Evolutionary conservation across 2,888 invertebrate species (phyloP).

Genomic region (Frankliniella intonsa): DNA sequence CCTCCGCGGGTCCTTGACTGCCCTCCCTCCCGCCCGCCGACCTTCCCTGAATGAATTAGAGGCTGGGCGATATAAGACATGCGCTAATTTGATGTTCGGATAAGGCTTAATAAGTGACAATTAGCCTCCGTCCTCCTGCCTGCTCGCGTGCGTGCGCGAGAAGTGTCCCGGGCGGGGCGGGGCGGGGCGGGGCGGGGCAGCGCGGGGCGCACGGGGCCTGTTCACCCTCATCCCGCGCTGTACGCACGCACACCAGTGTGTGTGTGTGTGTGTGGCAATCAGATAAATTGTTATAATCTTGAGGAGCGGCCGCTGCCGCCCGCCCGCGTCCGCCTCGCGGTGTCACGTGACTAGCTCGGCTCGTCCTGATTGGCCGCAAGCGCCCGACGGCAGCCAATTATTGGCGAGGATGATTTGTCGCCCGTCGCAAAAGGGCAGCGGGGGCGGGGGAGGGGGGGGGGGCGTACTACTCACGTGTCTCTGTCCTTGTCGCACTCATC

Average conservation of each 20-base stretch:
- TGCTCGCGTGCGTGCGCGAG: background rate
- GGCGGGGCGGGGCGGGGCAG: too few species aligned
- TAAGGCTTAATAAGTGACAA: constrained; percentile 20
- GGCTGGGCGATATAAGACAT: background rate
- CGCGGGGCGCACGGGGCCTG: background rate
- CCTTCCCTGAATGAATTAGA: background rate
- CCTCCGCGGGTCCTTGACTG: background rate
- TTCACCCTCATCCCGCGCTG: background rate
- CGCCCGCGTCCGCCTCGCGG: background rate
- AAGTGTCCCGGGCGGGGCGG: too few species aligned
- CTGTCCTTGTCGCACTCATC: too few species aligned
- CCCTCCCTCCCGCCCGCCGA: background rate
- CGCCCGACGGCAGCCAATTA: background rate
- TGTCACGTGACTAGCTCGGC: background rate
- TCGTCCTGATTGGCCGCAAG: background rate
- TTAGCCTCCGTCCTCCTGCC: background rate
- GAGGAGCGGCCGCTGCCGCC: background rate
- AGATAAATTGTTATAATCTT: constrained; percentile 19
- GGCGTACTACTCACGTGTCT: too few species aligned
- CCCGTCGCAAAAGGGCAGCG: background rate
- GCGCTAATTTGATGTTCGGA: constrained; percentile 9
- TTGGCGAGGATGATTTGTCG: too few species aligned
- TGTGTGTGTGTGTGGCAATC: background rate
- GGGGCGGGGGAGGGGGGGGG: background rate
- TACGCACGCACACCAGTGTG: background rate